Evolutionary conservation across 2,888 invertebrate genomes (phyloP).

Genomic region (Sipha maydis): DNA sequence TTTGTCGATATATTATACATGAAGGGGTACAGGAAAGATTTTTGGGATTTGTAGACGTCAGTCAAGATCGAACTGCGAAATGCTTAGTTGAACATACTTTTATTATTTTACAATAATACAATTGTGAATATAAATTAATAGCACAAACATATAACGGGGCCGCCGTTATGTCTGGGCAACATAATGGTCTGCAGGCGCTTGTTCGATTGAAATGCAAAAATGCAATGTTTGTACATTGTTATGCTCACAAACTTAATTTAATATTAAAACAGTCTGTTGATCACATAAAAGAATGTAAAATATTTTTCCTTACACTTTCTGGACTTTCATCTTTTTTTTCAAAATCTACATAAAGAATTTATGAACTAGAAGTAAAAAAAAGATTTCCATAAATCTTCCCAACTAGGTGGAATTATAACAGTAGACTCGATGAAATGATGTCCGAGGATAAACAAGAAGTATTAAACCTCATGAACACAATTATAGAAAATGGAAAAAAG

Average conservation of each 20-base stretch:
- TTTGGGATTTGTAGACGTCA: conserved; percentile 66
- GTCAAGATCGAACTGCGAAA: too few species aligned
- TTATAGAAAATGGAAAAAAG: conserved; percentile 62
- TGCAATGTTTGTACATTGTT: conserved; percentile 64
- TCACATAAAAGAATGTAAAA: too few species aligned
- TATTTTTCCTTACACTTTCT: too few species aligned
- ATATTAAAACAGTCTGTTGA: too few species aligned
- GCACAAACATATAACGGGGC: conserved; percentile 66
- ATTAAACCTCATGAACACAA: conserved; percentile 60
- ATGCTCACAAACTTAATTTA: conserved; percentile 64
- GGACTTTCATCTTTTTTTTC: too few species aligned
- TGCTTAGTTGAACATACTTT: too few species aligned
- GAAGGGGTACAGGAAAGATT: conserved; percentile 66
- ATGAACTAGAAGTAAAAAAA: conserved; percentile 59
- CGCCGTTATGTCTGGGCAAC: conserved; percentile 65
- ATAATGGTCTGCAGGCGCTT: conserved; percentile 66
- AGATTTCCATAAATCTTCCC: conserved; percentile 8
- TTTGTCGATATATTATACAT: too few species aligned
- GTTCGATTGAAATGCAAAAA: conserved; percentile 64
- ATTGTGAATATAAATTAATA: conserved; percentile 65
- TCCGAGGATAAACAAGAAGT: neutral
- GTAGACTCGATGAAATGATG: conserved; percentile 23
- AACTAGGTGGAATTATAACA: conserved; percentile 34
- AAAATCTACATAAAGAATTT: conserved; percentile 64
- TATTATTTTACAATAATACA: conserved; percentile 63